phyloP scores from a whole-genome alignment of 2,113 vertebrate genomes.

The Syngnathus scovelli region DNA sequence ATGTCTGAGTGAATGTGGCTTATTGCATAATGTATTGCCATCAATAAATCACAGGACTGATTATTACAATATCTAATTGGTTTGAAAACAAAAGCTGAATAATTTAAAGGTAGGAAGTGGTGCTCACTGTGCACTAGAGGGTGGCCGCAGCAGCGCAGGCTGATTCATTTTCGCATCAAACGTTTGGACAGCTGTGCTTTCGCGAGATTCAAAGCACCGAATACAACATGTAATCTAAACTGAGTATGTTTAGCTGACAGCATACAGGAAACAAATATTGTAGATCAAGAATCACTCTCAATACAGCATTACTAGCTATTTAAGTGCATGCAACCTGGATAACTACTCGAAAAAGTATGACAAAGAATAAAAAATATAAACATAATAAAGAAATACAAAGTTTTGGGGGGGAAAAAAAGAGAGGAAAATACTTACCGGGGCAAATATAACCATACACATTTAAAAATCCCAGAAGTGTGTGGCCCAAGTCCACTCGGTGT shows the following conservation, averaged over 20 bases:
- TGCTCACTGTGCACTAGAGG: constrained; percentile 52
- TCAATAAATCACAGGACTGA: constrained; percentile 39
- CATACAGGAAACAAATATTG: neutral
- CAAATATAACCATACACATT: constrained; percentile 76
- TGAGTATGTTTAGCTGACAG: neutral
- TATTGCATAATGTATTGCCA: constrained; percentile 32
- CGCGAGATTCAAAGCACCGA: neutral
- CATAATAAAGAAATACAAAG: neutral
- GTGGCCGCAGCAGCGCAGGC: constrained; percentile 41
- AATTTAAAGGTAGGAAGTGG: constrained; percentile 61
- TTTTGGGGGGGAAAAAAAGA: neutral
- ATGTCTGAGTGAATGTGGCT: neutral
- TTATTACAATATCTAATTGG: constrained; percentile 38
- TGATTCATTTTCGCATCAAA: constrained; percentile 10
- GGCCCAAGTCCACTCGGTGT: constrained; percentile 21
- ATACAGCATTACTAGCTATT: neutral
- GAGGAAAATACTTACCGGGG: constrained; percentile 62
- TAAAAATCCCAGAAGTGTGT: constrained; percentile 54
- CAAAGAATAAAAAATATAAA: too few species aligned
- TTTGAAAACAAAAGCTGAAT: constrained; percentile 60
- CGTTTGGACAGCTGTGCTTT: neutral
- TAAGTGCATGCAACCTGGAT: neutral
- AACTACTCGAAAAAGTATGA: too few species aligned
- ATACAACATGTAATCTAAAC: neutral
- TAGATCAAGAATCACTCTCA: neutral